Conservation (phyloP, 2,797 vertebrate species). For the Cercopithecus hamlyni region DNA sequence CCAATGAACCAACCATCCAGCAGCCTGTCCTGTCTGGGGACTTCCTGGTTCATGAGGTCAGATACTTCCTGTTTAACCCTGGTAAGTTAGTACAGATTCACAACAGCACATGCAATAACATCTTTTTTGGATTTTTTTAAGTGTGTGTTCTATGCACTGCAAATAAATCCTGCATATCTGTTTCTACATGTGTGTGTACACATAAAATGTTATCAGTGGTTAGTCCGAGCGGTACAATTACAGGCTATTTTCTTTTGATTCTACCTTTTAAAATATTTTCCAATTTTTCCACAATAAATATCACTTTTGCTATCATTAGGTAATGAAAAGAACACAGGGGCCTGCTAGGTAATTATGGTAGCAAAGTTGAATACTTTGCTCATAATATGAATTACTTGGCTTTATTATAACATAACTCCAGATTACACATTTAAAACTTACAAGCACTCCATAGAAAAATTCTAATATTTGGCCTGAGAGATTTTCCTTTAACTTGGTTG, state of each 20-base stretch:
- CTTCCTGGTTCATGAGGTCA: no score
- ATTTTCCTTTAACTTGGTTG: constrained; percentile 2
- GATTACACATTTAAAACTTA: constrained; percentile 46
- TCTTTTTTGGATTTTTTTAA: background rate
- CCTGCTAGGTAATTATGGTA: background rate
- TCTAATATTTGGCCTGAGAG: constrained; percentile 17
- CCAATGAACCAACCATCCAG: background rate
- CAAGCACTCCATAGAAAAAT: constrained; percentile 25
- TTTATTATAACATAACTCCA: constrained; percentile 29
- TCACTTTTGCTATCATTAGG: background rate
- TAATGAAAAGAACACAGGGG: background rate
- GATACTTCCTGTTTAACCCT: background rate
- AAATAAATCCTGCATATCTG: background rate
- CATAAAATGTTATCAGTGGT: background rate
- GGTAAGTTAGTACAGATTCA: background rate
- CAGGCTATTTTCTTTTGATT: background rate
- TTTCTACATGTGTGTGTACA: accelerated
- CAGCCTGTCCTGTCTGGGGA: background rate
- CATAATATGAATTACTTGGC: background rate
- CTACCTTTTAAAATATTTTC: background rate
- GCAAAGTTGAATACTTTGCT: constrained; percentile 8
- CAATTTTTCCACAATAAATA: background rate
- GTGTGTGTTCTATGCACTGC: accelerated
- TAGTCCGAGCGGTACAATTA: background rate
- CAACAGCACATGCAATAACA: background rate